Base-by-base conservation (phyloP, 2,113 vertebrate species). In the Anser cygnoides region DNA sequence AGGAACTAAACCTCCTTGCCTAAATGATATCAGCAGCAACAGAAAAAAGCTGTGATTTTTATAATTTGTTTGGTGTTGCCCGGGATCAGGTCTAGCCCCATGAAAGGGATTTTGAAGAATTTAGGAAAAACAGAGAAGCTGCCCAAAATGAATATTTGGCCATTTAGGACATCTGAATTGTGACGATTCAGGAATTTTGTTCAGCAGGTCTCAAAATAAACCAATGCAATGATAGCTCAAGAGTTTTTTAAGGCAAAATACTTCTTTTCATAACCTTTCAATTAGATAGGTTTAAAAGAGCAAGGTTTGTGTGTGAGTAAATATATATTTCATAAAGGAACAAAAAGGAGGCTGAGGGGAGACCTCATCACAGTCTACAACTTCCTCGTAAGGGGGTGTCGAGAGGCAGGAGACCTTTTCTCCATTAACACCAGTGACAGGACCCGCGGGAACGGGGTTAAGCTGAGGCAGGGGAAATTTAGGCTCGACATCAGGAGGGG, bases 301-400 rank as follows among this genome's bases (percentile, higher is more conserved):
- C 2, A 25, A 68, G 14, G 4, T 37, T 22, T 80, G 31, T 66
- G 10, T 68, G 11, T 22, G 50, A 65, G 26, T 23, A 74, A 86
- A 84, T 49, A 59, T 68, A 93, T 90, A 66, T 90, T 84, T 94
- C 65, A 79, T 77, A 67, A 84, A 23, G 26, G 58, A 91, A 46
- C 72, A 85, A n/a, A n/a, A n/a, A n/a, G n/a, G n/a, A n/a, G n/a
- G n/a, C n/a, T n/a, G n/a, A n/a, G n/a, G n/a, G n/a, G n/a, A n/a
- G n/a, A n/a, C n/a, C n/a, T n/a, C n/a, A n/a, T n/a, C n/a, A n/a
- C n/a, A n/a, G n/a, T n/a, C n/a, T n/a, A n/a, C n/a, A n/a, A n/a
- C n/a, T n/a, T n/a, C n/a, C n/a, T n/a, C n/a, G n/a, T n/a, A n/a
- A n/a, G n/a, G n/a, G n/a, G n/a, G n/a, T n/a, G n/a, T n/a, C n/a